Conservation (phyloP, 2,888 invertebrate genomes). For the Drosophila formosana region DNA sequence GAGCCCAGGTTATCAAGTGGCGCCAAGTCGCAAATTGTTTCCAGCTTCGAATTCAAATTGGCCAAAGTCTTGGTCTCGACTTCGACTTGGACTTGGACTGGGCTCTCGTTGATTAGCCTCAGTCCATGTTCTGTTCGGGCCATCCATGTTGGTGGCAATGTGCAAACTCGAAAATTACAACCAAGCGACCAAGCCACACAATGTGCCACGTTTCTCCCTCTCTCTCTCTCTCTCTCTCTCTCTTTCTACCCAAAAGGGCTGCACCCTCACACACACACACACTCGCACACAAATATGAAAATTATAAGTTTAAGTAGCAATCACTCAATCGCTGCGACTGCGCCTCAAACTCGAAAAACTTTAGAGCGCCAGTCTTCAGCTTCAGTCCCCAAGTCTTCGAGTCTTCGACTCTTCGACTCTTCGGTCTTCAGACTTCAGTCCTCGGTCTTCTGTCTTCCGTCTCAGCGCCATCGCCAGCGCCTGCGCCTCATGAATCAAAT, state of each 20-base stretch:
- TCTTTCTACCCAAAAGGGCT: slow-evolving; percentile 62
- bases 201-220: no score
- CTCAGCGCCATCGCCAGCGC: slow-evolving; percentile 58
- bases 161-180: slow-evolving; percentile 82
- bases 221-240: neutral
- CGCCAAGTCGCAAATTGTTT: slow-evolving; percentile 82
- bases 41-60: slow-evolving; percentile 80
- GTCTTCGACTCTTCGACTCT: neutral
- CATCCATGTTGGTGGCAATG: slow-evolving; percentile 79
- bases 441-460: slow-evolving; percentile 10
- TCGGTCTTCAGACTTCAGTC: slow-evolving; percentile 1
- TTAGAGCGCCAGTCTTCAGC: slow-evolving; percentile 9
- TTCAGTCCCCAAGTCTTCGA: slow-evolving; percentile 1
- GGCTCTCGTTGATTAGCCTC: slow-evolving; percentile 54
- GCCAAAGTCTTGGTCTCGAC: slow-evolving; percentile 31
- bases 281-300: slow-evolving; percentile 83
- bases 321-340: slow-evolving; percentile 84
- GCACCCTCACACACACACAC: slow-evolving; percentile 48
- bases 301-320: slow-evolving; percentile 85
- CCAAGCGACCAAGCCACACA: slow-evolving; percentile 40
- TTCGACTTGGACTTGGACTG: no score
- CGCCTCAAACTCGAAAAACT: slow-evolving; percentile 53
- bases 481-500: slow-evolving; percentile 84
- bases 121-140: slow-evolving; percentile 61
- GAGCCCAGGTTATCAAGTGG: slow-evolving; percentile 80